Base-by-base conservation (phyloP, 1,140 invertebrate genomes). In the Nixonia krombeini region DNA sequence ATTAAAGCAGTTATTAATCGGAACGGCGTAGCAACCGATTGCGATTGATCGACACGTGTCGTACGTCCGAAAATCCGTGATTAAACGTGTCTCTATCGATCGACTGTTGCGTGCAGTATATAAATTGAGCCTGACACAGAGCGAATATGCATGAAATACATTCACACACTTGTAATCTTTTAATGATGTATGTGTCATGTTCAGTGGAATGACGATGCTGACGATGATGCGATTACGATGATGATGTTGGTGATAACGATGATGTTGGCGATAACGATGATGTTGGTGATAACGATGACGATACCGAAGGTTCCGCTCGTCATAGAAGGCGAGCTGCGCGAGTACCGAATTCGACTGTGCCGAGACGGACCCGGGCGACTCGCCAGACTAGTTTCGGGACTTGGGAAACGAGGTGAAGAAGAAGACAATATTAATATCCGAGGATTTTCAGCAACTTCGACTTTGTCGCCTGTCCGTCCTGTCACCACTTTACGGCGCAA, bases 71-170 rank as follows among this genome's bases (percentile, higher is more conserved):
- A 56, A 68, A 68, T 68, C 57, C 57, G 57, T 68, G 57, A 57
- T 68, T 57, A 52, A 51, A 61, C 56, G 61, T 68, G 52, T 68
- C 57, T 50, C 10, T 55, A 69, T 69, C 66, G 66, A 69, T 63
- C 55, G 50, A 55, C 63, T 59, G 50, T 69, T 63, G 66, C 66
- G 66, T 63, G 66, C 66, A 58, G 53, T 69, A 69, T 55, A 69
- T 59, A 53, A 69, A 69, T 58, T 63, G 58, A 69, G 52, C 47
- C 55, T 55, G 66, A 70, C 66, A 64, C 55, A 56, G 50, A 61
- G 59, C 59, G 59, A 63, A 55, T 69, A 63, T 70, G 55, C 66
- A 70, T 64, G 55, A 55, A 59, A 63, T 59, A 69, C 66, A 69
- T 63, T 63, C 67, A 64, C 59, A 70, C 51, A 57, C 57, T 69